These are phyloP conservation scores for Colletes gigas DNA, from an alignment of 1,140 invertebrate species.

Conservation along the genomic window DNA sequence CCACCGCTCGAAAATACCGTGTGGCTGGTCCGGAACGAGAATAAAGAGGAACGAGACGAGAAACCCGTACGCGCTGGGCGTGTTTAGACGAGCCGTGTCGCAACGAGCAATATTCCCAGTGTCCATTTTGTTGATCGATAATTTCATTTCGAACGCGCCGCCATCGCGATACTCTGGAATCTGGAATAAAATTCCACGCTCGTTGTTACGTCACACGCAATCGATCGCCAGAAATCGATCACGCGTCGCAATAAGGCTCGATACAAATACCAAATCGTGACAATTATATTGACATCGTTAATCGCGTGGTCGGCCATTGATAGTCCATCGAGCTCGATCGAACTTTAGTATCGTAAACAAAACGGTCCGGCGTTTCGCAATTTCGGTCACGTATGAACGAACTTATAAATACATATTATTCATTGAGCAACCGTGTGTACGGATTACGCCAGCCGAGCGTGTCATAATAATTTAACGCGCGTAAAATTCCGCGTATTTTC, in stretches of 20 bases:
- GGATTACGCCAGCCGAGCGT: conserved; percentile 12
- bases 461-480: conserved; percentile 24
- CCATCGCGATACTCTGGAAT: too few relatives aligned
- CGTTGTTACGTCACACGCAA: background rate
- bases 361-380: background rate
- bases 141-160: too few relatives aligned
- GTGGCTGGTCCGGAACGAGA: background rate
- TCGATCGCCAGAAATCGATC: background rate
- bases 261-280: background rate
- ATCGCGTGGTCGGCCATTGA: conserved; percentile 26
- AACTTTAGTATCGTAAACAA: conserved; percentile 29
- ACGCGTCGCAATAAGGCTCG: too few relatives aligned
- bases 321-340: background rate
- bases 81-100: background rate
- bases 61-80: background rate
- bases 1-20: conserved; percentile 22
- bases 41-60: too few relatives aligned
- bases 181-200: background rate
- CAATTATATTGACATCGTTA: background rate
- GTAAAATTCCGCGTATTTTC: conserved; percentile 20
- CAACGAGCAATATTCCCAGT: too few relatives aligned
- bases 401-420: conserved; percentile 47
- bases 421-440: conserved; percentile 47
- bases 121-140: too few relatives aligned
- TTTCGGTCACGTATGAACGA: conserved; percentile 30